These are phyloP conservation scores for Perccottus glenii DNA, from an alignment of 2,113 vertebrate species.

Conservation along the genomic window DNA sequence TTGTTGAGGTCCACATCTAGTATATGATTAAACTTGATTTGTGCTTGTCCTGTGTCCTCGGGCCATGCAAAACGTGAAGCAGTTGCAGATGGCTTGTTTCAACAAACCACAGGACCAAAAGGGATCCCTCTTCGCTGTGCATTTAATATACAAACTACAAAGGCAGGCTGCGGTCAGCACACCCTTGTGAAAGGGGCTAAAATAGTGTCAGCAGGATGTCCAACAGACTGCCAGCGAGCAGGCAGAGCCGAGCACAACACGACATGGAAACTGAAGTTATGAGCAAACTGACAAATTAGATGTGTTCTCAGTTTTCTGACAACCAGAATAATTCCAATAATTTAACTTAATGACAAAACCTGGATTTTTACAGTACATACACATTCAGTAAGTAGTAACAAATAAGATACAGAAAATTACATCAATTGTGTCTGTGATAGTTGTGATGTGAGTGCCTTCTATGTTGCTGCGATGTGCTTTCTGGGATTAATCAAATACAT, in stretches of 20 bases:
- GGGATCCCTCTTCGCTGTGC: conserved; percentile 69
- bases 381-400: no score
- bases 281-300: background rate
- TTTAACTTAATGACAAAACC: background rate
- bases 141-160: conserved; percentile 80
- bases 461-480: conserved; percentile 29
- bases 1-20: conserved; percentile 43
- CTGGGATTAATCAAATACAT: background rate
- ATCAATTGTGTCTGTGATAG: no score
- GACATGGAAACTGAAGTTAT: background rate
- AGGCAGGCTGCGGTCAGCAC: conserved; percentile 77
- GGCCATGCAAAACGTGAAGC: conserved; percentile 55
- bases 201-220: conserved; percentile 83
- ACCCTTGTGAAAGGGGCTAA: conserved; percentile 83
- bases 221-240: conserved; percentile 79
- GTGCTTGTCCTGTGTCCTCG: conserved; percentile 54
- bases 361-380: no score
- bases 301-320: background rate
- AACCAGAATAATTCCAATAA: background rate
- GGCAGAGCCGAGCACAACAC: conserved; percentile 54
- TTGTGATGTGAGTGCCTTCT: no score
- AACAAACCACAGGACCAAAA: conserved; percentile 76
- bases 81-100: conserved; percentile 74
- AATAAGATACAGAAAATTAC: no score
- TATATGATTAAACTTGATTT: conserved; percentile 64